Base-by-base conservation (phyloP, 2,888 invertebrate genomes). In the Trypoxylon attenuatum region DNA sequence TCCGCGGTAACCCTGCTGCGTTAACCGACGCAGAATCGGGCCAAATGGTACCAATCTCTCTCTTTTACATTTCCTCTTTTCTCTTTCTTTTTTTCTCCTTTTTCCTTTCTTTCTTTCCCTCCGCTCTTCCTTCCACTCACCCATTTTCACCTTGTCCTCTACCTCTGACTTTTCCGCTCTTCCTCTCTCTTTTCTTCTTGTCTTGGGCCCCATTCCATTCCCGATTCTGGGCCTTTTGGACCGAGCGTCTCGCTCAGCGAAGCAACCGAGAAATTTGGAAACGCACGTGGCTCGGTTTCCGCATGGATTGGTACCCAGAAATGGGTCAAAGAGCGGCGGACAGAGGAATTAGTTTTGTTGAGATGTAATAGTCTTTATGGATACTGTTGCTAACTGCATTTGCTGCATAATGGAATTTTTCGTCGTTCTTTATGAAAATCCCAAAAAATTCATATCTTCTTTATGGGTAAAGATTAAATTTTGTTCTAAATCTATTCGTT, bases 1-100 rank as follows among this genome's bases (percentile, higher is more conserved):
- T 85, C 85, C 85, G 85, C 82, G 84, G 83, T 73, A 78, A 77
- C 84, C 85, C 86, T 71, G 85, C 86, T 84, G 86, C 71, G 86
- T 77, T 81, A 85, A 84, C 85, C 83, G 84, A 81, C 82, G 79
- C 74, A 79, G 73, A 76, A 77, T 76, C 56, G 65, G 74, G 74
- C 82, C 82, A 80, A 82, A 84, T 84, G 84, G 79, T 82, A 81
- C 84, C 77, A 83, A 82, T 59, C 82, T 77, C 68, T 76, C 71
- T 72, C 55, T n/a, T n/a, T n/a, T n/a, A n/a, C n/a, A n/a, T n/a
- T n/a, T n/a, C n/a, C n/a, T n/a, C n/a, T n/a, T n/a, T 62, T 61
- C 65, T 52, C 51, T 49, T 42, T 49, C 51, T 51, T 46, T 55
- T 41, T 33, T 39, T 46, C 49, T 51, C 45, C 46, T 33, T 4